Conservation (phyloP, 2,797 vertebrate genomes). For the Cossypha heuglini region DNA sequence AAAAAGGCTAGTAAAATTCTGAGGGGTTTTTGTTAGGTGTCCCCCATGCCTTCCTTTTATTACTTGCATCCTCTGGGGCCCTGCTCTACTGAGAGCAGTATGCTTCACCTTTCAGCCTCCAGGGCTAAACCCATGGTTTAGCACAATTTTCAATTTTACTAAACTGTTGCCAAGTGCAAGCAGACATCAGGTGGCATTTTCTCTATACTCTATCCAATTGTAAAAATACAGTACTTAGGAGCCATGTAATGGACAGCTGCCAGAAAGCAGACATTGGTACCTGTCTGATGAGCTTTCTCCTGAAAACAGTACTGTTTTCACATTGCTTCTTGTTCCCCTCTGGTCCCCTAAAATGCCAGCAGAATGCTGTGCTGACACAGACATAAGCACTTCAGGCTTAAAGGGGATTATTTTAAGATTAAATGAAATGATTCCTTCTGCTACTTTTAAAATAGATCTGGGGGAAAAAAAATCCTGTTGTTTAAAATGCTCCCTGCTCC, state of each 20-base stretch:
- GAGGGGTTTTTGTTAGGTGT: fast-evolving
- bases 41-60: background rate
- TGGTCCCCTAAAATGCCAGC: background rate
- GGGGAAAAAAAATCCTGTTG: background rate
- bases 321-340: background rate
- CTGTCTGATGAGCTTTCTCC: background rate
- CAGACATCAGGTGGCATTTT: background rate
- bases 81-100: background rate
- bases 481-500: background rate
- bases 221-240: background rate
- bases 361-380: background rate
- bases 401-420: conserved; percentile 31
- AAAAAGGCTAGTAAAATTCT: background rate
- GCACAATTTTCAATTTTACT: background rate
- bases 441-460: background rate
- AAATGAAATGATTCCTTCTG: background rate
- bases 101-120: background rate
- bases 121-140: background rate
- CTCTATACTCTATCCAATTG: background rate
- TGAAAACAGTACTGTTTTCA: background rate
- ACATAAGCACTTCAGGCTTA: background rate
- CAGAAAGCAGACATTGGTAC: background rate
- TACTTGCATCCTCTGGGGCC: background rate
- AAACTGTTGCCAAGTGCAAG: background rate
- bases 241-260: background rate